Evolutionary conservation across 2,113 vertebrate species (phyloP).

Genomic region (Pholis gunnellus): DNA sequence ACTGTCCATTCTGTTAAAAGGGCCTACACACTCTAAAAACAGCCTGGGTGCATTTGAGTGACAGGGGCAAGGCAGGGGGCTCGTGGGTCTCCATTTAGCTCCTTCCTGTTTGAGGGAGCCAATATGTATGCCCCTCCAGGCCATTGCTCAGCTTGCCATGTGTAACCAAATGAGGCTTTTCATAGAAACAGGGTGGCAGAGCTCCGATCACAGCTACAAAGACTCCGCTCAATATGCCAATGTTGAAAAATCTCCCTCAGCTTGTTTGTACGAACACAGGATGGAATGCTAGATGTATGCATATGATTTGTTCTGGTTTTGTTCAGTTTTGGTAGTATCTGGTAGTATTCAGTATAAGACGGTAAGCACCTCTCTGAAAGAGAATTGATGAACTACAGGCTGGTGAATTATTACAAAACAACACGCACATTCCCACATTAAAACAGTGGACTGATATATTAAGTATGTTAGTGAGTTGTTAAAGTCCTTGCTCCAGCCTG

Average conservation of each 20-base stretch:
- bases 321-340: neutral
- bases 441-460: neutral
- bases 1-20: constrained; percentile 62
- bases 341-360: constrained; percentile 40
- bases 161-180: constrained; percentile 60
- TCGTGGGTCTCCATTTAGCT: constrained; percentile 67
- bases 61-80: constrained; percentile 58
- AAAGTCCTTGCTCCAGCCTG: neutral
- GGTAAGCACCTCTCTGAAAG: constrained; percentile 32
- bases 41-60: constrained; percentile 68
- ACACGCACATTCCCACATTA: neutral
- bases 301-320: constrained; percentile 65
- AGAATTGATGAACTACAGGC: constrained; percentile 44
- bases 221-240: constrained; percentile 53
- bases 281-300: constrained; percentile 63
- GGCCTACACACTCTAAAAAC: constrained; percentile 58
- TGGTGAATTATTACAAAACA: constrained; percentile 28
- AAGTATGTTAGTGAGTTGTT: neutral
- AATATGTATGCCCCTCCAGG: constrained; percentile 68
- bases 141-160: constrained; percentile 63
- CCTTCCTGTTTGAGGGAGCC: constrained; percentile 72
- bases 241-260: constrained; percentile 48
- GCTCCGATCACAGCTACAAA: constrained; percentile 62
- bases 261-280: constrained; percentile 66
- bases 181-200: constrained; percentile 42